A percentile compares a stretch with the other conserved stretches of the same genome.
phyloP scores from a whole-genome alignment of 1,140 invertebrate species.

The Drosophila baimaii region DNA sequence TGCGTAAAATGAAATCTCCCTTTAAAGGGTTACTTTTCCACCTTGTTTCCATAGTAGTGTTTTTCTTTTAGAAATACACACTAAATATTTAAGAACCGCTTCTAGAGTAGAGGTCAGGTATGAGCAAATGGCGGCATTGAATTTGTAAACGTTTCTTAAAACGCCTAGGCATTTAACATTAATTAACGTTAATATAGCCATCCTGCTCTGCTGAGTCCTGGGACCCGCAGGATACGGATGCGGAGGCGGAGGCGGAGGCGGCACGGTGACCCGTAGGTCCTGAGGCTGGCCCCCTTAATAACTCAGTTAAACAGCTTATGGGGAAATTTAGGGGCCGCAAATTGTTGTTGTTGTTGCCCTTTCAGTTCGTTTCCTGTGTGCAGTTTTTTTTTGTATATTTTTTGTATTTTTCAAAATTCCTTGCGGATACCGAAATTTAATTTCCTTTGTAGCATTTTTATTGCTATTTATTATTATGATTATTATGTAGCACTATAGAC shows the following conservation, averaged over 20 bases:
- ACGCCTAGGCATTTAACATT: constrained; percentile 62
- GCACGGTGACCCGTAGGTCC: background rate
- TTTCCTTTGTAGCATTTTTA: constrained; percentile 66
- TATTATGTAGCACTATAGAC: constrained; percentile 61
- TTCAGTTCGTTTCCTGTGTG: constrained; percentile 49
- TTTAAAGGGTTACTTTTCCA: no score
- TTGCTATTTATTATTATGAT: constrained; percentile 70
- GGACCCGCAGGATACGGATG: constrained; percentile 16
- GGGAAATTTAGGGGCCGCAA: constrained; percentile 46
- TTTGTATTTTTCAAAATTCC: constrained; percentile 36
- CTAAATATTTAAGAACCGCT: no score
- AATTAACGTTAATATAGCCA: constrained; percentile 64
- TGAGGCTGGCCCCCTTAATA: constrained; percentile 19
- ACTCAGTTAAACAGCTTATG: constrained; percentile 67
- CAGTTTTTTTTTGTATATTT: constrained; percentile 44
- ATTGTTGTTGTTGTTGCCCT: constrained; percentile 10
- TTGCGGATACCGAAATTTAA: constrained; percentile 65
- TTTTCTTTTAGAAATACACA: no score
- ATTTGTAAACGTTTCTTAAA: constrained; percentile 49
- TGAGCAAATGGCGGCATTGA: background rate
- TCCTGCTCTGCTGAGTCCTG: constrained; percentile 7
- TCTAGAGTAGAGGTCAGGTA: no score
- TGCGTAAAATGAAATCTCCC: no score
- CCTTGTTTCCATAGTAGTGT: no score
- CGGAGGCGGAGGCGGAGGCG: constrained; percentile 6